Percentiles rank a stretch among this genome's conserved stretches.
phyloP scores from a whole-genome alignment of 2,888 invertebrate species.

The Pachydiplax longipennis region DNA sequence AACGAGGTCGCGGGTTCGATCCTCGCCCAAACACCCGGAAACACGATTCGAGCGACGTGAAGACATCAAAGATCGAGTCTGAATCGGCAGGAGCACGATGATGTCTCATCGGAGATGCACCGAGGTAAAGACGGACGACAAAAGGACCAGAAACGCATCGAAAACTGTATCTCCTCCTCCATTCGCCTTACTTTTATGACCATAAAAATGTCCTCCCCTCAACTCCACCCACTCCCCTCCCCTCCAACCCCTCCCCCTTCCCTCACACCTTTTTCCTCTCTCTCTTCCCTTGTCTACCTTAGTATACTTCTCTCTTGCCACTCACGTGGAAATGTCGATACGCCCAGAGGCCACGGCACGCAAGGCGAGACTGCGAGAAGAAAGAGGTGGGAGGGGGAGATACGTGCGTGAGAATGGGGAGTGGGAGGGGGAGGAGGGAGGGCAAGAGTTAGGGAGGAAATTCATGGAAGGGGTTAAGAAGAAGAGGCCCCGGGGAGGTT shows the following conservation, averaged over 20 bases:
- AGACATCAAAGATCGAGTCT: background rate
- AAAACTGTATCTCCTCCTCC: background rate
- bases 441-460: background rate
- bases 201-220: conserved; percentile 59
- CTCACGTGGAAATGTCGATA: conserved; percentile 45
- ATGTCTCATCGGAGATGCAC: background rate
- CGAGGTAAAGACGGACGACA: background rate
- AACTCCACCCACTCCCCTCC: conserved; percentile 46
- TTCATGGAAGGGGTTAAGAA: background rate
- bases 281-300: conserved; percentile 29
- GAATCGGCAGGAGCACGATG: background rate
- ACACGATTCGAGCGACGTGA: background rate
- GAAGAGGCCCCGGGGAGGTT: background rate
- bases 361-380: conserved; percentile 1
- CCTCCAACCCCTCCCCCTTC: conserved; percentile 46
- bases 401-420: background rate
- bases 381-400: background rate
- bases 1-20: conserved; percentile 36
- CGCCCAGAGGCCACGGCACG: conserved; percentile 39
- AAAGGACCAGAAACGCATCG: background rate
- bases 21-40: background rate
- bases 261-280: conserved; percentile 46
- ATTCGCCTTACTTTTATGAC: conserved; percentile 59
- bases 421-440: background rate
- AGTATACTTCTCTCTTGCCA: conserved; percentile 38